phyloP scores from a whole-genome alignment of 2,113 vertebrate genomes.

The Pantherophis guttatus region DNA sequence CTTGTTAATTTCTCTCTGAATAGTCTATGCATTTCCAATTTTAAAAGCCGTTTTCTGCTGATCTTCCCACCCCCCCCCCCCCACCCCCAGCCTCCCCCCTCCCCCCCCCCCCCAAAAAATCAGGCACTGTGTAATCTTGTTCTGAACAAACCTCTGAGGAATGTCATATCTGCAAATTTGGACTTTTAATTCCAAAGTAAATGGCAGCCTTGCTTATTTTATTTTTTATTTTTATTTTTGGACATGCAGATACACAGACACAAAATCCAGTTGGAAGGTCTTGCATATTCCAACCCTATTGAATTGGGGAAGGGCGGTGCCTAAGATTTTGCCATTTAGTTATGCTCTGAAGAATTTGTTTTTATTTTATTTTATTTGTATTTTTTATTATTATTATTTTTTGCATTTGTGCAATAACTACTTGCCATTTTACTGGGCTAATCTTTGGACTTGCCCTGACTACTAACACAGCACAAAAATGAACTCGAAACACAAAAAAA shows the following conservation, averaged over 20 bases:
- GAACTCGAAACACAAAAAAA: slow-evolving; percentile 62
- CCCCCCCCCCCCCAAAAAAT: neutral
- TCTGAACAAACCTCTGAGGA: slow-evolving; percentile 50
- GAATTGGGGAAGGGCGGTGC: neutral
- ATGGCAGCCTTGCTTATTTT: slow-evolving; percentile 48
- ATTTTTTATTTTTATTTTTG: neutral
- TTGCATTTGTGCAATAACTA: slow-evolving; percentile 83
- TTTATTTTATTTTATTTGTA: neutral
- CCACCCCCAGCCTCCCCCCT: neutral
- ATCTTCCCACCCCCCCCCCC: slow-evolving; percentile 1
- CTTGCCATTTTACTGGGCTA: slow-evolving; percentile 75
- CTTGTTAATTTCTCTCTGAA: slow-evolving; percentile 42
- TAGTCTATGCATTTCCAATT: slow-evolving; percentile 67
- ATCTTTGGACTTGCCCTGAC: slow-evolving; percentile 74
- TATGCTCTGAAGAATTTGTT: neutral
- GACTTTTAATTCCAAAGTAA: slow-evolving; percentile 56
- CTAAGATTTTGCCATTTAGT: neutral
- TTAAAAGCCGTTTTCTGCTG: slow-evolving; percentile 45
- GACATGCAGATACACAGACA: neutral
- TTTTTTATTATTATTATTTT: neutral
- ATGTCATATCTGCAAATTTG: slow-evolving; percentile 43
- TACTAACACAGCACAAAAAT: slow-evolving; percentile 80
- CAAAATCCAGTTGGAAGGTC: neutral
- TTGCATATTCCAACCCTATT: no score
- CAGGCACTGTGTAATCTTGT: slow-evolving; percentile 36